Conservation (phyloP, 2,797 vertebrate species). For the Orestias chungarensis region DNA sequence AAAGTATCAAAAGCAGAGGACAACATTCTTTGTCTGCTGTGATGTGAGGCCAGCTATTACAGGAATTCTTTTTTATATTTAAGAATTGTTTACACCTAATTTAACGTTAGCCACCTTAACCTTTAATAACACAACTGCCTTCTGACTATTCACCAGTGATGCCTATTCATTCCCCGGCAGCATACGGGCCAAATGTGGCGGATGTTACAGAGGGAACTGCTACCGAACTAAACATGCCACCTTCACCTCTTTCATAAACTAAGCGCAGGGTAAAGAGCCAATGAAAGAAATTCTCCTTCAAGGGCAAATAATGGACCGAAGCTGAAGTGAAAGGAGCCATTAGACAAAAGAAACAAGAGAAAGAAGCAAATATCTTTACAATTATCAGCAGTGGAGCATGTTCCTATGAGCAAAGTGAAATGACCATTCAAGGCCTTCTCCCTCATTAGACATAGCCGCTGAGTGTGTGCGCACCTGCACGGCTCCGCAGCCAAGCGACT, state of each 20-base stretch:
- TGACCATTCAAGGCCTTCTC: constrained; percentile 76
- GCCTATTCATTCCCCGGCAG: constrained; percentile 15
- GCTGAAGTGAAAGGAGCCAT: constrained; percentile 62
- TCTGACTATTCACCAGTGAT: constrained; percentile 23
- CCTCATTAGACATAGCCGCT: constrained; percentile 68
- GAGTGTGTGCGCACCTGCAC: background rate
- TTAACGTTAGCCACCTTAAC: constrained; percentile 23
- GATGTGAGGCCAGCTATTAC: background rate
- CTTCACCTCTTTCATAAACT: constrained; percentile 45
- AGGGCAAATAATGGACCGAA: constrained; percentile 64
- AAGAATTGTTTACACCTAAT: constrained; percentile 2
- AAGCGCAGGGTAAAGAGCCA: constrained; percentile 33
- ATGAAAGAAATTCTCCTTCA: constrained; percentile 54
- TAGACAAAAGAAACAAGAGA: constrained; percentile 67
- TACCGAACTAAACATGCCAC: constrained; percentile 30
- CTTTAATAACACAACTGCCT: constrained; percentile 17
- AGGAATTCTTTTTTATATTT: constrained; percentile 3
- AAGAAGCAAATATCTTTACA: constrained; percentile 75
- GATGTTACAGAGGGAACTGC: constrained; percentile 22
- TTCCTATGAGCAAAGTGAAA: constrained; percentile 74
- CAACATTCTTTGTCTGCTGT: background rate
- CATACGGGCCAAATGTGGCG: constrained; percentile 11
- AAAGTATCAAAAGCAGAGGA: background rate
- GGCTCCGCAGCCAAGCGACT: constrained; percentile 56
- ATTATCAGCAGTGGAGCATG: constrained; percentile 72